Conservation (phyloP, 1,140 invertebrate species). For the Bombus affinis region DNA sequence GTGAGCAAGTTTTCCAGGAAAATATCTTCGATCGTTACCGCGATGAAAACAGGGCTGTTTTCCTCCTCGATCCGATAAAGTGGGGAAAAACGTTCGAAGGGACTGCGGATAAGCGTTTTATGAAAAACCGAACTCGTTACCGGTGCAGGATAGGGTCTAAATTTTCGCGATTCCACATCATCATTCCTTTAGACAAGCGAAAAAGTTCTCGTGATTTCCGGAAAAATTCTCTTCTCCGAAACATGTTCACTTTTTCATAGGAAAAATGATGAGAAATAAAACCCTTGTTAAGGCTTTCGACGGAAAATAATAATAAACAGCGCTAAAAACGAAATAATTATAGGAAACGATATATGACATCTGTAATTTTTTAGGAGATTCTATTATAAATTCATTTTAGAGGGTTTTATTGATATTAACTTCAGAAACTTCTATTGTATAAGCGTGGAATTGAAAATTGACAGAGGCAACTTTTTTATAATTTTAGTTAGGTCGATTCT, state of each 20-base stretch:
- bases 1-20: background rate
- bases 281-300: too few species aligned
- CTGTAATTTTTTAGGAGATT: too few species aligned
- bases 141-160: background rate
- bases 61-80: constrained; percentile 17
- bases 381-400: too few species aligned
- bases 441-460: too few species aligned
- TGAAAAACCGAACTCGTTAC: background rate
- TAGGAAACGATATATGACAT: too few species aligned
- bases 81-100: background rate
- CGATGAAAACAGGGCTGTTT: constrained; percentile 2
- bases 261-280: too few species aligned
- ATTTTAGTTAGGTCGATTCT: background rate
- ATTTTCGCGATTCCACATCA: background rate
- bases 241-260: background rate
- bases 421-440: too few species aligned
- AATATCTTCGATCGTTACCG: constrained; percentile 24
- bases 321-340: too few species aligned
- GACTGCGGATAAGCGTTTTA: constrained; percentile 32
- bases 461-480: background rate
- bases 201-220: background rate
- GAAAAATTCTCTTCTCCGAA: background rate
- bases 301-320: too few species aligned
- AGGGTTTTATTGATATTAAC: too few species aligned
- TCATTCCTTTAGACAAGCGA: background rate